Base-by-base conservation (phyloP, 1,140 invertebrate species). In the Hylaeus volcanicus region DNA sequence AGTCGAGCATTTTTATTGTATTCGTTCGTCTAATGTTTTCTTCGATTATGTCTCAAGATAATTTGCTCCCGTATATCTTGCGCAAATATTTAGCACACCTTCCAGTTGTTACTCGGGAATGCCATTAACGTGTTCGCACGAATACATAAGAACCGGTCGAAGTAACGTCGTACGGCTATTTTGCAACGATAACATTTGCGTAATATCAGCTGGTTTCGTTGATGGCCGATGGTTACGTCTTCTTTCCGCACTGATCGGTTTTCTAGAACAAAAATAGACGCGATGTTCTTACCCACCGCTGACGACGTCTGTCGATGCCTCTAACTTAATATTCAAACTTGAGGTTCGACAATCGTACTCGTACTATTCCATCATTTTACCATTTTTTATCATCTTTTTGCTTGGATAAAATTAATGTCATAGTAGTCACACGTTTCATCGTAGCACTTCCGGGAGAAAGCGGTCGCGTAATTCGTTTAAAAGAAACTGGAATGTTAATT, bases 31-130 rank as follows among this genome's bases (percentile, higher is more conserved):
- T 51, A 6, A 9, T 51, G 8, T 9, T 9, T 11, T 51, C 11
- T 11, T 51, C 9, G 0, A 51, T 11, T 51, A 51, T 3, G 1
- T 1, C 61, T 12, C 5, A 9, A 5, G 15, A 64, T 43, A 43
- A 41, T 39, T 41, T 39, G 56, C 45, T 26, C 9, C 1, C 48
- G 8, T 8, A n/a, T n/a, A 37, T 37, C 26, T 37, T 45, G 63
- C 41, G 41, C 9, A n/a, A 43, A 5, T 14, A 15, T 26, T 9
- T 11, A 2, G 0, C 55, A 3, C 3, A 58, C 11, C 11, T 79
- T 68, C 9, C 56, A 76, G 56, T 26, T 80, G 68, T 64, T 79
- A 45, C 58, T 80, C 51, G 11, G 37, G 5, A 60, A 74, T 69
- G 11, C 74, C 6, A 58, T 81, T 81, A 80, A 55, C 37, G 9